Percentiles rank a stretch among this genome's conserved stretches.
Evolutionary conservation across 2,113 vertebrate genomes (phyloP).

Genomic region (Plestiodon gilberti): DNA sequence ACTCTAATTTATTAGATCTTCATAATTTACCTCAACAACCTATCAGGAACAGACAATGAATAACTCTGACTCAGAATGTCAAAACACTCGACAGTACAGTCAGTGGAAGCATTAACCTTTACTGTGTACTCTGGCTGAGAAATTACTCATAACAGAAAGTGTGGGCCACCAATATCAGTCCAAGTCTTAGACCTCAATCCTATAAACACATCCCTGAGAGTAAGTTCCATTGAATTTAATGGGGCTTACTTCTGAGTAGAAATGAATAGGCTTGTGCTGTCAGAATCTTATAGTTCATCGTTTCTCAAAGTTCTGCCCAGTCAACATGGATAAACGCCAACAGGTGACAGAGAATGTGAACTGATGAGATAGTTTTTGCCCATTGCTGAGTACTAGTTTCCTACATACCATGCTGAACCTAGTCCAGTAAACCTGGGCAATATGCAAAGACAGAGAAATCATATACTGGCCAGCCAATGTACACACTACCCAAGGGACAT

Average conservation of each 20-base stretch:
- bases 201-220: too few relatives aligned
- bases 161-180: neutral
- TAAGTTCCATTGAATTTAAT: too few relatives aligned
- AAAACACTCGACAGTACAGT: constrained; percentile 32
- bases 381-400: too few relatives aligned
- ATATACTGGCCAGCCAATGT: neutral
- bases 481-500: neutral
- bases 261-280: too few relatives aligned
- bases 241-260: too few relatives aligned
- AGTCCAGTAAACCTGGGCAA: neutral
- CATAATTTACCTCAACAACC: constrained; percentile 64
- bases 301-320: too few relatives aligned
- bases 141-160: neutral
- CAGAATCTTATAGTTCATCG: too few relatives aligned
- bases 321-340: too few relatives aligned
- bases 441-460: neutral
- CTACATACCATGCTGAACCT: too few relatives aligned
- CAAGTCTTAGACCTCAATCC: neutral
- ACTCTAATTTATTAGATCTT: constrained; percentile 58
- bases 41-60: constrained; percentile 44
- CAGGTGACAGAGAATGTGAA: too few relatives aligned
- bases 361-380: too few relatives aligned
- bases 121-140: neutral
- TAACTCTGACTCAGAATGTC: constrained; percentile 38
- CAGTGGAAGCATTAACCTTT: constrained; percentile 24